A percentile compares a stretch with the other conserved stretches of the same genome.
Evolutionary conservation across 2,888 invertebrate species (phyloP).

Genomic region (Kryphioiulus occultus): DNA sequence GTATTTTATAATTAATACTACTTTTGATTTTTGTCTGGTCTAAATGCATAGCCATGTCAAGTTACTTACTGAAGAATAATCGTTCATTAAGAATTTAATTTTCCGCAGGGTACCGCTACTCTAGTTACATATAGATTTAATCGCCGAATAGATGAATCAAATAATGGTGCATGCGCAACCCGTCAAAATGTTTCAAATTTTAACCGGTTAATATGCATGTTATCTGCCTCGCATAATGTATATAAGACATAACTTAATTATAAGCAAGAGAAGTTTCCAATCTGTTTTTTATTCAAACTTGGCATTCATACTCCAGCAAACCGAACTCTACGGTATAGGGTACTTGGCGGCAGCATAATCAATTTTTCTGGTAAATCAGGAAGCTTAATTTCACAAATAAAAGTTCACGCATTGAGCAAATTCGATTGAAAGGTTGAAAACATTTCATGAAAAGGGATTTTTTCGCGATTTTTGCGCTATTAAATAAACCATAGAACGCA

Average conservation of each 20-base stretch:
- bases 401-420: not conserved
- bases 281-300: not conserved
- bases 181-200: too few species aligned
- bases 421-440: not conserved
- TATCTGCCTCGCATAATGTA: not conserved
- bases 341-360: not conserved
- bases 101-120: too few species aligned
- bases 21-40: too few species aligned
- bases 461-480: not conserved
- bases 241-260: not conserved
- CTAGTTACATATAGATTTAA: not conserved
- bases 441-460: not conserved
- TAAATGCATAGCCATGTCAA: too few species aligned
- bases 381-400: not conserved
- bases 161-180: too few species aligned
- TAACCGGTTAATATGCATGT: not conserved
- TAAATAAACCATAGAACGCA: not conserved
- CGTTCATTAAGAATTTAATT: too few species aligned
- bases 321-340: not conserved
- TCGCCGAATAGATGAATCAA: not conserved
- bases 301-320: not conserved
- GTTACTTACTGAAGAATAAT: too few species aligned
- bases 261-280: not conserved
- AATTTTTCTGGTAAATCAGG: not conserved
- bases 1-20: too few species aligned